Evolutionary conservation across 2,113 vertebrate genomes (phyloP).

Genomic region (Corapipo altera): DNA sequence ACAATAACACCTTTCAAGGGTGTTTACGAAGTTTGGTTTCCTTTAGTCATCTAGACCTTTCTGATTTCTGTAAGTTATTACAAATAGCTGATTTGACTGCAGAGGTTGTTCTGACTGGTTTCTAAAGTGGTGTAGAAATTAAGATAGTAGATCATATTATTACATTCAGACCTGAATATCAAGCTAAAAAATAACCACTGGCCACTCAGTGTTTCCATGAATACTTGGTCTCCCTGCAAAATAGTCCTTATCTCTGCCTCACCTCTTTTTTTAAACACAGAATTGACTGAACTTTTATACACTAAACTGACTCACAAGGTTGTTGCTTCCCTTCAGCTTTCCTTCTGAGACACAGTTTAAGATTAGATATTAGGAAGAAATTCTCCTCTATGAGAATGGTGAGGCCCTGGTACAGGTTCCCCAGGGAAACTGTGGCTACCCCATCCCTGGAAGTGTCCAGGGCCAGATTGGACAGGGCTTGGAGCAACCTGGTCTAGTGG

Average conservation of each 20-base stretch:
- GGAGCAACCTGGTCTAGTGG: background rate
- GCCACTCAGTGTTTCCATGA: background rate
- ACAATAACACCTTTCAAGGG: background rate
- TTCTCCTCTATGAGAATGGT: too few relatives aligned
- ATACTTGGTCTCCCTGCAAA: accelerated
- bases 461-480: accelerated
- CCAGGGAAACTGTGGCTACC: too few relatives aligned
- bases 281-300: background rate
- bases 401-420: background rate
- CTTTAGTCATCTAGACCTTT: background rate
- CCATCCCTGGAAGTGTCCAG: background rate
- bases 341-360: background rate
- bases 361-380: background rate
- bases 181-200: background rate
- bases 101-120: background rate
- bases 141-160: accelerated
- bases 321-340: background rate
- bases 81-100: background rate
- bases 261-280: background rate
- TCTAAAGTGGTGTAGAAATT: background rate
- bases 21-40: background rate
- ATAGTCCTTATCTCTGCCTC: background rate
- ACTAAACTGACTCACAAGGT: accelerated
- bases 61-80: background rate
- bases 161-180: background rate